Percentiles rank a stretch among this genome's conserved stretches.
These are phyloP conservation scores for Abrostola tripartita DNA, from an alignment of 2,888 invertebrate genomes.

Conservation along the genomic window DNA sequence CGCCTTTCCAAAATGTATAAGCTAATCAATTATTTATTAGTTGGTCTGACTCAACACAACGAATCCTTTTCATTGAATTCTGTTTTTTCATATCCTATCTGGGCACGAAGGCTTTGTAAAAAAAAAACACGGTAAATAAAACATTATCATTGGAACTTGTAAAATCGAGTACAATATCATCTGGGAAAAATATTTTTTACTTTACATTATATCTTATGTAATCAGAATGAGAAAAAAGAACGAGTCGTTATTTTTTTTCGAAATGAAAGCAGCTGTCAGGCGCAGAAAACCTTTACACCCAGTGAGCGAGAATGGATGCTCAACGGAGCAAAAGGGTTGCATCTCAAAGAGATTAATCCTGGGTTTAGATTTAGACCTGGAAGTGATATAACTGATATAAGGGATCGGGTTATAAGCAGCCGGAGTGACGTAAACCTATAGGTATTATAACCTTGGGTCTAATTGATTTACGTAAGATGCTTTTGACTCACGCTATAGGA, in stretches of 20 bases:
- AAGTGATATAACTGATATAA: slow-evolving; percentile 19
- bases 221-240: too few relatives aligned
- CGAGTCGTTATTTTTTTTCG: neutral
- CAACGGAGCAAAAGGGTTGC: slow-evolving; percentile 44
- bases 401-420: slow-evolving; percentile 13
- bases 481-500: neutral
- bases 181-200: too few relatives aligned
- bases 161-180: too few relatives aligned
- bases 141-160: slow-evolving; percentile 3
- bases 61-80: slow-evolving; percentile 23
- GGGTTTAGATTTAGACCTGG: slow-evolving; percentile 15
- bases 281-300: slow-evolving; percentile 19
- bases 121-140: too few relatives aligned
- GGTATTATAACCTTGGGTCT: too few relatives aligned
- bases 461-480: slow-evolving; percentile 12
- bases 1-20: slow-evolving; percentile 24
- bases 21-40: slow-evolving; percentile 31
- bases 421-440: neutral
- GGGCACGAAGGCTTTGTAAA: neutral
- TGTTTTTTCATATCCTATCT: slow-evolving; percentile 6
- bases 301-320: slow-evolving; percentile 30
- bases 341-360: slow-evolving; percentile 35
- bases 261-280: slow-evolving; percentile 23
- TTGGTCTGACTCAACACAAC: slow-evolving; percentile 7
- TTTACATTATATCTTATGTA: too few relatives aligned